Evolutionary conservation across 2,797 vertebrate species (phyloP).

Genomic region (Percopsis omiscomaycus): DNA sequence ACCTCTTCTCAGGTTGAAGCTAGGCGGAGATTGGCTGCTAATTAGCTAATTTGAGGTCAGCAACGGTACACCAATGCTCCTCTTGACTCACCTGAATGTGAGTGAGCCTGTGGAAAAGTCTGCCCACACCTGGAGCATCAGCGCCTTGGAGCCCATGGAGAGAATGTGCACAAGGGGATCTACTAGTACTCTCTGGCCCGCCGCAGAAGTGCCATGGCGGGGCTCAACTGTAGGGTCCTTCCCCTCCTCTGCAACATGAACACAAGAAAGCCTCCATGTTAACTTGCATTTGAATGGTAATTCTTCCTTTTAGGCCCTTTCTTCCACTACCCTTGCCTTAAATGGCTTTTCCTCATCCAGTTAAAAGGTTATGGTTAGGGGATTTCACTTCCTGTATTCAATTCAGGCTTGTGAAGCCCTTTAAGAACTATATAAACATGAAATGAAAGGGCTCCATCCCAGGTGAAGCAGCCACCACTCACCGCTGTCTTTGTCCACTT

Average conservation of each 20-base stretch:
- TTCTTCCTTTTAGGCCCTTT: too few relatives aligned
- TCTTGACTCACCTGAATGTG: constrained; percentile 85
- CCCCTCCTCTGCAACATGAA: constrained; percentile 75
- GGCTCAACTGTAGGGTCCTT: constrained; percentile 66
- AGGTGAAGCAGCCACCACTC: constrained; percentile 53
- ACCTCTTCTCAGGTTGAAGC: too few relatives aligned
- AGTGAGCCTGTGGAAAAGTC: constrained; percentile 83
- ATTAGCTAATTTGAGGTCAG: too few relatives aligned
- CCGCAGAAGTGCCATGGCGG: constrained; percentile 48
- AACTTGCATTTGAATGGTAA: too few relatives aligned
- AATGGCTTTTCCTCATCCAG: too few relatives aligned
- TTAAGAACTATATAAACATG: background rate
- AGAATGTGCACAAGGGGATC: constrained; percentile 87
- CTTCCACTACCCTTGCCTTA: too few relatives aligned
- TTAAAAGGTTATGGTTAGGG: too few relatives aligned
- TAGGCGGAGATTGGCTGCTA: too few relatives aligned
- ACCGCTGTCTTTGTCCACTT: constrained; percentile 67
- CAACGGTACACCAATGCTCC: background rate
- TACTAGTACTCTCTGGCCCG: constrained; percentile 77
- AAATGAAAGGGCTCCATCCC: background rate
- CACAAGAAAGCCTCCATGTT: constrained; percentile 14
- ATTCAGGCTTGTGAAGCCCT: too few relatives aligned
- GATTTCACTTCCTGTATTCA: too few relatives aligned
- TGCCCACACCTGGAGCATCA: constrained; percentile 99
- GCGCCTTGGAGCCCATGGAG: constrained; percentile 92